Evolutionary conservation across 2,113 vertebrate genomes (phyloP), one percentile per base, ranked within the genome.

Genomic region (Burhinus bistriatus): DNA sequence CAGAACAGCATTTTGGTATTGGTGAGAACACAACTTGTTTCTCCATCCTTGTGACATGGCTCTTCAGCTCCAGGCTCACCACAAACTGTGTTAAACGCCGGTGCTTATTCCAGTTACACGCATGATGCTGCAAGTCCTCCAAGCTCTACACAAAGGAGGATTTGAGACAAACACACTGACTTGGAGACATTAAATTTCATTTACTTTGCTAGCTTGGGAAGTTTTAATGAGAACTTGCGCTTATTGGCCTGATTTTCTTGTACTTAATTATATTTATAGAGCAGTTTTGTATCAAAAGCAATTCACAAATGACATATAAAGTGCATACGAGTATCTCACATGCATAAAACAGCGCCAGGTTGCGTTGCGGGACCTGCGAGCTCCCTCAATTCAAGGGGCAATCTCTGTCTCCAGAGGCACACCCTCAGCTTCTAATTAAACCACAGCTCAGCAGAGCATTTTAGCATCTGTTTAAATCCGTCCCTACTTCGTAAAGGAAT

Each of bases 391-490:
- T 95, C 85, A 81, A 95, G 87, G 54, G 86, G 83, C 78, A 77
- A 40, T 58, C 69, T 32, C 72, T 27, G 73, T 85, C 95, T 94
- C 94, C 66, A 94, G 95, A 80, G 95, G 66, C 87, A 89, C 80
- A 95, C 42, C 87, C 78, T 94, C 62, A 42, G 87, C 87, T 95
- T 89, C 91, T 96, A 95, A 97, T 95, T 93, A 97, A 94, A 94
- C 93, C 91, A 79, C 75, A 96, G 93, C 75, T 91, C 96, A 95
- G 91, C 70, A 94, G 82, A 94, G 84, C 82, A 95, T 95, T 96
- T 97, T 87, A 96, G 71, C 96, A 97, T 95, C 84, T 93, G 66
- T 69, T 94, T 95, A 96, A 96, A 96, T 90, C 70, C 95, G 90
- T 86, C 93, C 70, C 84, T 94, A 40, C 90, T 90, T 94, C 90